phyloP scores from a whole-genome alignment of 2,888 invertebrate genomes.

The Zhuqinia jingwanae region DNA sequence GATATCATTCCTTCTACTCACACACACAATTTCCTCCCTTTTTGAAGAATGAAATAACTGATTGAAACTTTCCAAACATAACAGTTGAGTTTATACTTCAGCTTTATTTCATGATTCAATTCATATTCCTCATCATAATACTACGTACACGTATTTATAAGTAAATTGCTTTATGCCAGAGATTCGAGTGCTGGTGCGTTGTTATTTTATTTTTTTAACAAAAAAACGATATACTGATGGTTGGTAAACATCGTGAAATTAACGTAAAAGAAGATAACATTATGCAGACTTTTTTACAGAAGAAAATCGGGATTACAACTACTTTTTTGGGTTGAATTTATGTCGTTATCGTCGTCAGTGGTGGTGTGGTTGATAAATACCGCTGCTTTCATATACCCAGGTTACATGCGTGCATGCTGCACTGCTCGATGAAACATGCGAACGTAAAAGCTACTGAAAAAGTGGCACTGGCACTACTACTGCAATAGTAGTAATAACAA shows the following conservation, averaged over 20 bases:
- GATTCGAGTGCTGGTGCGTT: conserved; percentile 8
- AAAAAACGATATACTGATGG: conserved; percentile 38
- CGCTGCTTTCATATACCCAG: conserved; percentile 25
- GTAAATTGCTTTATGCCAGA: background rate
- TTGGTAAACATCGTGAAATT: conserved; percentile 32
- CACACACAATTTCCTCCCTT: conserved; percentile 20
- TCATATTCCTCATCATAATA: background rate
- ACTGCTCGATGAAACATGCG: too few relatives aligned
- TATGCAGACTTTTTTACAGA: background rate
- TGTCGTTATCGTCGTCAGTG: conserved; percentile 2
- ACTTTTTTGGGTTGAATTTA: conserved; percentile 25
- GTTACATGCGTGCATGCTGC: too few relatives aligned
- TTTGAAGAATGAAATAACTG: conserved; percentile 12
- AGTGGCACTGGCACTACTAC: background rate
- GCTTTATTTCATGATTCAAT: conserved; percentile 8
- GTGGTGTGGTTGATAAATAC: conserved; percentile 31
- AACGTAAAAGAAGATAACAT: conserved; percentile 25
- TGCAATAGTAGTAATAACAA: conserved; percentile 26
- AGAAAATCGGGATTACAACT: conserved; percentile 6
- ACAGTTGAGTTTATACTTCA: background rate
- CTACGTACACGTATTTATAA: background rate
- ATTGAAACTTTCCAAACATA: conserved; percentile 28
- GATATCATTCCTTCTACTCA: background rate
- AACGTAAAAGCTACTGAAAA: conserved; percentile 30
- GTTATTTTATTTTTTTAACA: background rate